Base-by-base conservation (phyloP, 1,140 invertebrate genomes). In the Danaus melanippus region DNA sequence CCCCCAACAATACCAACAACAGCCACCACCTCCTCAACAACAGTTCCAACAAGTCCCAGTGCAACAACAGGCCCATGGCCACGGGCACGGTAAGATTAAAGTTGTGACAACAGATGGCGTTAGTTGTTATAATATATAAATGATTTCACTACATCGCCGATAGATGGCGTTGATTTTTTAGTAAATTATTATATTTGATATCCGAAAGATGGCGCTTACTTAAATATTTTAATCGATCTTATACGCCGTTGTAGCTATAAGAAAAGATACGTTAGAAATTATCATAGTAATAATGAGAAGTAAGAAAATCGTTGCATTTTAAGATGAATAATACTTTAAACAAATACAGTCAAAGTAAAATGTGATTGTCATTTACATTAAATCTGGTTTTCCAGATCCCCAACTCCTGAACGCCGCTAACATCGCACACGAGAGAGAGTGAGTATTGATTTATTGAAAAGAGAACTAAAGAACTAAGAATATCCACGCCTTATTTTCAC, bases 401-500 rank as follows among this genome's bases (percentile, higher is more conserved):
- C 84, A 87, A 51, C 61, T 87, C 0, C 57, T 86, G 54, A 87
- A 94, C 76, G 86, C 92, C 15, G 90, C 90, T 32, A 94, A 95
- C 74, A 92, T 95, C 58, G 90, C 88, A 10, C 89, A 94, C 58
- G 94, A 95, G 79, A 92, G 92, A 88, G 90, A 92, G 93, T 93
- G 84, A 89, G 89, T 88, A 46, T n/a, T n/a, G 15, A 15, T 3
- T 32, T 3, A 32, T 32, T 32, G 6, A 2, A 32, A 32, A 7
- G 21, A 32, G 6, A 32, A 7, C 21, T 3, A 8, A 32, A 32
- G 2, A 32, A 32, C 7, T 32, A 32, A 32, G 21, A 32, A 32
- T 3, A 32, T 32, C 6, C 21, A 2, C 21, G 0, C 2, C 6
- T 1, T 4, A 32, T 32, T 7, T 32, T 32, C 21, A 4, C 7